Percentiles rank a stretch among this genome's conserved stretches.
Evolutionary conservation across 2,797 vertebrate genomes (phyloP).

Genomic region (Schizopygopsis malacanthus): DNA sequence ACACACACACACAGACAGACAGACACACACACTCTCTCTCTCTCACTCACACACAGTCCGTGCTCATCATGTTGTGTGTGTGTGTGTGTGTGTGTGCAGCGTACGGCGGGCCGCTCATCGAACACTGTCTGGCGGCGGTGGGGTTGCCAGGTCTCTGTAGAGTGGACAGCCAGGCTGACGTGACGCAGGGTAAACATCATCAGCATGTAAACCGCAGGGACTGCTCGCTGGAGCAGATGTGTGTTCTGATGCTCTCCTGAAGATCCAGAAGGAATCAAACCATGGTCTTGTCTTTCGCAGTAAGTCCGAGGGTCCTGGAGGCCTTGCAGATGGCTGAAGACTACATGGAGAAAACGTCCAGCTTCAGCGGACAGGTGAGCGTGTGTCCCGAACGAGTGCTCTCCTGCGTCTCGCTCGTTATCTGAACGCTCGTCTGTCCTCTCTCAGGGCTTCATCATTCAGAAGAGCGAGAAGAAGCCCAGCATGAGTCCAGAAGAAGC

Average conservation of each 20-base stretch:
- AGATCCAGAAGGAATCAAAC: not conserved
- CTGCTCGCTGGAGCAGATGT: not conserved
- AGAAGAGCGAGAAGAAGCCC: conserved; percentile 94
- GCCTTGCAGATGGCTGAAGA: conserved; percentile 89
- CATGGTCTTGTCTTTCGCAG: conserved; percentile 59
- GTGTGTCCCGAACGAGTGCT: not conserved
- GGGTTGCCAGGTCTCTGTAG: conserved; percentile 85
- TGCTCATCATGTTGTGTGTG: not conserved
- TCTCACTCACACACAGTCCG: not conserved
- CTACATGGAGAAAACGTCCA: conserved; percentile 83
- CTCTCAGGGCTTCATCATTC: conserved; percentile 91
- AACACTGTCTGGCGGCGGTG: conserved; percentile 90
- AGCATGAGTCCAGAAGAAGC: conserved; percentile 85
- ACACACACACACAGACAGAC: too few relatives aligned
- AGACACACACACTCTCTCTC: too few relatives aligned
- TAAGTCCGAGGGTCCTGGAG: conserved; percentile 81
- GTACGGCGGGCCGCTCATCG: conserved; percentile 91
- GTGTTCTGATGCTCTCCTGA: not conserved
- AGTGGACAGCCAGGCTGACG: conserved; percentile 80
- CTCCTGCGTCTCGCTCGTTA: not conserved
- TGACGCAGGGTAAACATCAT: conserved; percentile 69
- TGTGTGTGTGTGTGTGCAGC: conserved; percentile 65
- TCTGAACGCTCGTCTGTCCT: not conserved
- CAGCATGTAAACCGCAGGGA: not conserved
- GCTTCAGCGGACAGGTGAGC: conserved; percentile 87